Percentiles rank a stretch among this genome's conserved stretches.
Evolutionary conservation across 1,140 invertebrate genomes (phyloP).

Genomic region (Caenorhabditis inopinata): DNA sequence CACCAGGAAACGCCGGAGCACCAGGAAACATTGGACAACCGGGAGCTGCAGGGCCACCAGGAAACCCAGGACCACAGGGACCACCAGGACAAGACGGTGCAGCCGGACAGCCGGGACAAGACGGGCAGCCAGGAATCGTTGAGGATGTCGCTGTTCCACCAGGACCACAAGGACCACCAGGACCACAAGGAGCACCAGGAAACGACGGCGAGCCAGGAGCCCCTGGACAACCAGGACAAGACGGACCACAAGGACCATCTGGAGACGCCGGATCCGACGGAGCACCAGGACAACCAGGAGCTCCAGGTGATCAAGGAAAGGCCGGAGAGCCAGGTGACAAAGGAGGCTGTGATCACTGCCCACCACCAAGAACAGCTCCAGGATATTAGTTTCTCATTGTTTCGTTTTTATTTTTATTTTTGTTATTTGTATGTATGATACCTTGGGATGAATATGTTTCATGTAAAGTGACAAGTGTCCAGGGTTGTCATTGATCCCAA

Average conservation of each 20-base stretch:
- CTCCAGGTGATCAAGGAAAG: constrained; percentile 22
- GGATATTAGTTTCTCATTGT: constrained; percentile 43
- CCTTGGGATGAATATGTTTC: too few species aligned
- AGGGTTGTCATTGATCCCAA: too few species aligned
- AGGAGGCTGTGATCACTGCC: constrained; percentile 50
- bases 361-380: constrained; percentile 47
- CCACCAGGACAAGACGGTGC: constrained; percentile 33
- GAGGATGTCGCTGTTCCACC: constrained; percentile 24
- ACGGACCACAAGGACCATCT: constrained; percentile 25
- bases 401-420: neutral
- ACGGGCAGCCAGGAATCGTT: constrained; percentile 37
- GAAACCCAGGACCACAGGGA: constrained; percentile 35
- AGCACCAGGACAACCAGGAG: constrained; percentile 42
- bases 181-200: constrained; percentile 42
- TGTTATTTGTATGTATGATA: constrained; percentile 16
- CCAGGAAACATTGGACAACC: constrained; percentile 26
- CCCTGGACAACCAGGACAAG: constrained; percentile 17
- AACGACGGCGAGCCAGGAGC: constrained; percentile 33
- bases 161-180: constrained; percentile 33
- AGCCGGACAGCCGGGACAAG: constrained; percentile 28
- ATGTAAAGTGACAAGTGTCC: too few species aligned
- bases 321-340: constrained; percentile 37
- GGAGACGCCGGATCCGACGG: constrained; percentile 31
- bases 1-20: constrained; percentile 43
- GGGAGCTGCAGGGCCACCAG: constrained; percentile 31